Conservation (phyloP, 2,113 vertebrate genomes). For the Porphyrio hochstetteri region DNA sequence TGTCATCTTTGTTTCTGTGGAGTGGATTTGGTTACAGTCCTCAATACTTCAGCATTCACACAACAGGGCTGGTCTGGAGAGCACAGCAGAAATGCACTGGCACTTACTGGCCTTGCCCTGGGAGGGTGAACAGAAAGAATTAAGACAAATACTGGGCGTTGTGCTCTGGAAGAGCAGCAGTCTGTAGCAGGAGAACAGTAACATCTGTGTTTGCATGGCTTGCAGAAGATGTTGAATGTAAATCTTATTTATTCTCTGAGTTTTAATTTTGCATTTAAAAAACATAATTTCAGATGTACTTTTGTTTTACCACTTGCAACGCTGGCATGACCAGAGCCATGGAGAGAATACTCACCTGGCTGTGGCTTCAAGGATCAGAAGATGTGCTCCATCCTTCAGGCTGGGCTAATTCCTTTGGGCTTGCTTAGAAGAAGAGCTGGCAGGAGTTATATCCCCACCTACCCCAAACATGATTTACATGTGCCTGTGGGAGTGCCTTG, state of each 20-base stretch:
- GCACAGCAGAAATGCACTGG: background rate
- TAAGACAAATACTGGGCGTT: background rate
- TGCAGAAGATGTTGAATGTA: background rate
- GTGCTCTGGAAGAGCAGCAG: background rate
- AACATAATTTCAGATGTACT: background rate
- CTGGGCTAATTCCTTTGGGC: background rate
- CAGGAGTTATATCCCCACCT: background rate
- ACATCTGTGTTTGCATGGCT: background rate
- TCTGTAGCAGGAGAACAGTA: background rate
- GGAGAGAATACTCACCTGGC: background rate
- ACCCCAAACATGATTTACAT: background rate
- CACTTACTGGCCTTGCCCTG: background rate
- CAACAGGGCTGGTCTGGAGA: background rate
- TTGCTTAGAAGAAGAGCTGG: background rate
- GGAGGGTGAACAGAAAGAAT: background rate
- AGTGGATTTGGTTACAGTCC: background rate
- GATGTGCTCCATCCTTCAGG: background rate
- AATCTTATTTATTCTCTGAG: background rate
- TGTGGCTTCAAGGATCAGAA: background rate
- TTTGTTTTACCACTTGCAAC: background rate
- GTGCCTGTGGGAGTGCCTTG: background rate
- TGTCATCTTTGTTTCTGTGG: background rate
- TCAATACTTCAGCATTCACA: background rate
- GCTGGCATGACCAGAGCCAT: background rate
- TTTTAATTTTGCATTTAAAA: background rate